Evolutionary conservation across 2,888 invertebrate species (phyloP).

Genomic region (Schizotus pectinicornis): DNA sequence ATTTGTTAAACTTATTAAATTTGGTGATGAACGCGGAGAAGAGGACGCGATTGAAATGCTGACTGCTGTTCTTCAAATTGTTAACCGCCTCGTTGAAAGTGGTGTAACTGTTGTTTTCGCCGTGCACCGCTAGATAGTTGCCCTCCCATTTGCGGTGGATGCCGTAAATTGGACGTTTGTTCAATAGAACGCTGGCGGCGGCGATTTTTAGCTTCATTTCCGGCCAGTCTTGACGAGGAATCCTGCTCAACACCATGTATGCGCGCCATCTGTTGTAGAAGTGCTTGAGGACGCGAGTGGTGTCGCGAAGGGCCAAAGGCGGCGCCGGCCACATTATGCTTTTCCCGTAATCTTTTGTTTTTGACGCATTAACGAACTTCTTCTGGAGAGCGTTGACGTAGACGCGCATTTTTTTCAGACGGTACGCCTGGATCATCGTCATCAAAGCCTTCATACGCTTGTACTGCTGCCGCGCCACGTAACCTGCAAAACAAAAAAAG

Average conservation of each 20-base stretch:
- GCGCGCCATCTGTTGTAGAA: conserved; percentile 88
- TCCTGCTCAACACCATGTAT: conserved; percentile 79
- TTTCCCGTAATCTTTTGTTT: conserved; percentile 77
- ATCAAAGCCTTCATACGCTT: conserved; percentile 86
- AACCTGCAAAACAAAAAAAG: conserved; percentile 31
- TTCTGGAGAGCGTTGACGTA: conserved; percentile 71
- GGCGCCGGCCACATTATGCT: conserved; percentile 82
- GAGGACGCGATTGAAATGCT: conserved; percentile 64
- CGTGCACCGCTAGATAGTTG: conserved; percentile 75
- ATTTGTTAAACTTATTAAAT: conserved; percentile 69
- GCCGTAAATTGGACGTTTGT: conserved; percentile 74
- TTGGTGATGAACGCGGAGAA: conserved; percentile 75
- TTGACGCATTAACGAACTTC: conserved; percentile 70
- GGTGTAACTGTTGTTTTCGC: conserved; percentile 72
- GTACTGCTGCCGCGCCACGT: conserved; percentile 72
- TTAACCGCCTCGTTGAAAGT: conserved; percentile 71
- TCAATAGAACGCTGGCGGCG: conserved; percentile 75
- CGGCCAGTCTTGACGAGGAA: conserved; percentile 86
- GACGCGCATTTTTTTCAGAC: conserved; percentile 75
- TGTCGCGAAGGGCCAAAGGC: conserved; percentile 70
- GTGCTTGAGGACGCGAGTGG: conserved; percentile 66
- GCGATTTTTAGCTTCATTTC: conserved; percentile 82
- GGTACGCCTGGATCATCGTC: conserved; percentile 81
- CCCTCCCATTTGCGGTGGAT: conserved; percentile 82
- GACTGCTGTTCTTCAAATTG: conserved; percentile 70